Conservation (phyloP, 1,140 invertebrate genomes). For the Papilio dardanus region DNA sequence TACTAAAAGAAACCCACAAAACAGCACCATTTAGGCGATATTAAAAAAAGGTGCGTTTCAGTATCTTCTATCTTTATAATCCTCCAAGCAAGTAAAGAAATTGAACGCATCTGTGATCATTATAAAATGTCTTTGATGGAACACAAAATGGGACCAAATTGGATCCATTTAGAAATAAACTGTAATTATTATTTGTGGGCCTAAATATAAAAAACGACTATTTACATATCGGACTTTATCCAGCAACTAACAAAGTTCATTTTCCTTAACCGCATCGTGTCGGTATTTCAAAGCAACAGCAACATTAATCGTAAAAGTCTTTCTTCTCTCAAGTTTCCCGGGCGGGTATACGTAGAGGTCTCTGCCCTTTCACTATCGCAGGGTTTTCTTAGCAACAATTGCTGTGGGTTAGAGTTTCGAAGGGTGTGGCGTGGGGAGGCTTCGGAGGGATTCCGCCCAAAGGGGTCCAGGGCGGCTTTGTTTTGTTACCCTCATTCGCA, state of each 20-base stretch:
- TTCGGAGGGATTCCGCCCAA: constrained; percentile 50
- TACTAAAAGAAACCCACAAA: too few species aligned
- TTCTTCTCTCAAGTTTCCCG: constrained; percentile 23
- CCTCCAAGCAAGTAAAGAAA: not conserved
- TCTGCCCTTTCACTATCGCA: constrained; percentile 44
- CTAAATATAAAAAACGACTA: not conserved
- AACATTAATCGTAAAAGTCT: constrained; percentile 27
- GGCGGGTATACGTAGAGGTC: constrained; percentile 19
- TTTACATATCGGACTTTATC: not conserved
- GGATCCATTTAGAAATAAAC: not conserved
- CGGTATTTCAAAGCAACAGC: not conserved
- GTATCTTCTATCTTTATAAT: too few species aligned
- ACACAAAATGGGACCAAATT: not conserved
- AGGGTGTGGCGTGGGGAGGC: constrained; percentile 51
- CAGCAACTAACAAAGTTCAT: not conserved
- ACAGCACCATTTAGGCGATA: too few species aligned
- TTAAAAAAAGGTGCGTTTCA: too few species aligned
- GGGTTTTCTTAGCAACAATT: constrained; percentile 53
- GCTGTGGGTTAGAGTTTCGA: constrained; percentile 47
- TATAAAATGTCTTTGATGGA: not conserved
- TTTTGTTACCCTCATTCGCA: constrained; percentile 48
- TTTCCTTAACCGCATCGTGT: not conserved
- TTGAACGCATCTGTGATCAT: not conserved
- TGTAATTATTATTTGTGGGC: not conserved
- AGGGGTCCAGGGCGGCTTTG: constrained; percentile 44